phyloP scores from a whole-genome alignment of 2,797 vertebrate species.

The Heliangelus exortis region DNA sequence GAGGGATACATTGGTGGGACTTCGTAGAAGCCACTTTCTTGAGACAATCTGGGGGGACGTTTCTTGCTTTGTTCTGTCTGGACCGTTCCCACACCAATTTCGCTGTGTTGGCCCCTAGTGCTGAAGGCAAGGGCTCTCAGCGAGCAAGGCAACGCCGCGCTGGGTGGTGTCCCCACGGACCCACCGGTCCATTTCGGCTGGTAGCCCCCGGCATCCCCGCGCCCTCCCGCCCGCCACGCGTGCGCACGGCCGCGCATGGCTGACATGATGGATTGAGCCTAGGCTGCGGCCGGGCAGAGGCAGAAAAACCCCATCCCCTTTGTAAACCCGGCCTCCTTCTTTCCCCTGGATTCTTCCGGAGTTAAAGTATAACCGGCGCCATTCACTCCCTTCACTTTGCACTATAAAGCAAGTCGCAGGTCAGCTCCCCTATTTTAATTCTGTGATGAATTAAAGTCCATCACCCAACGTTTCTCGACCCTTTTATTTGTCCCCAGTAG shows the following conservation, averaged over 20 bases:
- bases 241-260: constrained; percentile 40
- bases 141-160: neutral
- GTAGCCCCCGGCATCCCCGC: neutral
- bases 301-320: constrained; percentile 76
- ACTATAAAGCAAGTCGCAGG: constrained; percentile 86
- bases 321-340: constrained; percentile 75
- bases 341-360: constrained; percentile 77
- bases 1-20: neutral
- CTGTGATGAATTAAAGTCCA: constrained; percentile 70
- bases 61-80: neutral
- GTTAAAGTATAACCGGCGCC: constrained; percentile 97
- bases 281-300: constrained; percentile 68
- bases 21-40: neutral
- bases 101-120: too few species aligned
- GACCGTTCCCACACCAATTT: neutral
- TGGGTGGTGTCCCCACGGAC: neutral
- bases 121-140: neutral
- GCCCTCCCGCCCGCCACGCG: constrained; percentile 1
- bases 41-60: neutral
- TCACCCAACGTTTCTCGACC: constrained; percentile 44
- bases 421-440: constrained; percentile 84
- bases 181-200: neutral
- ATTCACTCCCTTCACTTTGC: constrained; percentile 82
- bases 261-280: constrained; percentile 80
- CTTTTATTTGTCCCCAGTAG: constrained; percentile 37